Evolutionary conservation across 1,140 invertebrate species (phyloP).

Genomic region (Panagrolaimus sp.): DNA sequence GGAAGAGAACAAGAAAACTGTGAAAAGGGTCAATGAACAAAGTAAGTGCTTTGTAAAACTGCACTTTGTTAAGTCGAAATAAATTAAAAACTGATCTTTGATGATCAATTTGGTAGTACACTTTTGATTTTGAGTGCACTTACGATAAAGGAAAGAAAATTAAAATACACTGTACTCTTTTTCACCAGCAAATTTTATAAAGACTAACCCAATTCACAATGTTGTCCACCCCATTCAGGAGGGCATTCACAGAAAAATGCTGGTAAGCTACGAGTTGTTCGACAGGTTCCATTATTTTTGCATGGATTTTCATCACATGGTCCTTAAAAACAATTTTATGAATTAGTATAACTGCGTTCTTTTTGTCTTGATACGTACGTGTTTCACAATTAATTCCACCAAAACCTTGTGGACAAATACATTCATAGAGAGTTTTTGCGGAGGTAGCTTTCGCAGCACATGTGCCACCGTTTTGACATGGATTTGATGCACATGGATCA

Average conservation of each 20-base stretch:
- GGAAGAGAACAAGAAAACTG: no score
- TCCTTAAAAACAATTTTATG: constrained; percentile 20
- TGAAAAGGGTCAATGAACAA: no score
- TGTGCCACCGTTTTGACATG: constrained; percentile 32
- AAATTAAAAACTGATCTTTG: no score
- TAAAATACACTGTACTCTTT: no score
- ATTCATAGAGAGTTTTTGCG: constrained; percentile 26
- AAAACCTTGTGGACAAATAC: constrained; percentile 29
- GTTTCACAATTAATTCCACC: constrained; percentile 28
- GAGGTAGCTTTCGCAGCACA: constrained; percentile 19
- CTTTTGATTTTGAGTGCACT: no score
- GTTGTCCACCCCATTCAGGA: constrained; percentile 29
- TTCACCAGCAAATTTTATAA: no score
- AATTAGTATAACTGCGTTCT: neutral
- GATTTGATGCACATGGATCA: constrained; percentile 26
- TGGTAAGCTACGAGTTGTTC: constrained; percentile 22
- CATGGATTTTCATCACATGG: constrained; percentile 26
- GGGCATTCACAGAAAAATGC: constrained; percentile 33
- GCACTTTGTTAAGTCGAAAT: no score
- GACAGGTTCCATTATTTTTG: constrained; percentile 35
- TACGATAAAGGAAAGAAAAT: no score
- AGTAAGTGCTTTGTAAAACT: no score
- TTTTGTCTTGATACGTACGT: constrained; percentile 16
- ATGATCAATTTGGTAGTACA: no score
- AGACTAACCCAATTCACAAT: constrained; percentile 23